Percentiles rank a stretch among this genome's conserved stretches.
These are phyloP conservation scores for Perccottus glenii DNA, from an alignment of 2,113 vertebrate genomes.

Conservation along the genomic window DNA sequence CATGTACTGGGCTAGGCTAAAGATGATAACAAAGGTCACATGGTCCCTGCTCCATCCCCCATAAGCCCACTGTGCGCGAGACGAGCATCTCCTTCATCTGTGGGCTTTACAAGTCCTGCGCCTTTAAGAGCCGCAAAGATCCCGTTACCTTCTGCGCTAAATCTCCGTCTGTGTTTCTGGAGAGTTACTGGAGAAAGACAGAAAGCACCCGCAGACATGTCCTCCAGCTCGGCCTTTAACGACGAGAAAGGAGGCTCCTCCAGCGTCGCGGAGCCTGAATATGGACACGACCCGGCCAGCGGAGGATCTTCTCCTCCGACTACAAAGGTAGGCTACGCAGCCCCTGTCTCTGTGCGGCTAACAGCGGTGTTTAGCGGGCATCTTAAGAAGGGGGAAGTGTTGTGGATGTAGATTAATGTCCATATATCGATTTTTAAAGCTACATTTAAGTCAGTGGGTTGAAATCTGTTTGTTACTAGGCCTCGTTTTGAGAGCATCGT, in stretches of 20 bases:
- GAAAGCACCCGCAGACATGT: conserved; percentile 78
- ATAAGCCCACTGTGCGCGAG: conserved; percentile 8
- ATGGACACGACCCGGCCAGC: conserved; percentile 95
- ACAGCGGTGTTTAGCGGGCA: conserved; percentile 13
- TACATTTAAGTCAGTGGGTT: not conserved
- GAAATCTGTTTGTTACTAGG: conserved; percentile 32
- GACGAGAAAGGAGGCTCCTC: conserved; percentile 93
- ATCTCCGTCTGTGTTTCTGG: conserved; percentile 57
- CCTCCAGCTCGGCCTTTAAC: conserved; percentile 88
- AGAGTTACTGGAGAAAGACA: not conserved
- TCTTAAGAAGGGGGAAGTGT: conserved; percentile 48
- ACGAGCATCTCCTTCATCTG: conserved; percentile 27
- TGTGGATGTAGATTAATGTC: conserved; percentile 23
- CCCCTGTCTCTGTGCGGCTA: conserved; percentile 10
- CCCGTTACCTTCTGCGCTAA: conserved; percentile 51
- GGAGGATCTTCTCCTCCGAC: conserved; percentile 96
- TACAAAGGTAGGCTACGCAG: conserved; percentile 87
- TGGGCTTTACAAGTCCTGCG: conserved; percentile 38
- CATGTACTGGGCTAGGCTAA: not conserved
- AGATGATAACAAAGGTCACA: conserved; percentile 41
- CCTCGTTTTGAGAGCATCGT: conserved; percentile 19
- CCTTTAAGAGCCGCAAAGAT: conserved; percentile 62
- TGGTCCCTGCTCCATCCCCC: conserved; percentile 25
- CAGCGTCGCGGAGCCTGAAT: conserved; percentile 91
- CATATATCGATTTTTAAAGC: not conserved